These are phyloP conservation scores for Patiria miniata DNA, from an alignment of 35 echinoderm and acorn worm genomes.

Conservation along the genomic window DNA sequence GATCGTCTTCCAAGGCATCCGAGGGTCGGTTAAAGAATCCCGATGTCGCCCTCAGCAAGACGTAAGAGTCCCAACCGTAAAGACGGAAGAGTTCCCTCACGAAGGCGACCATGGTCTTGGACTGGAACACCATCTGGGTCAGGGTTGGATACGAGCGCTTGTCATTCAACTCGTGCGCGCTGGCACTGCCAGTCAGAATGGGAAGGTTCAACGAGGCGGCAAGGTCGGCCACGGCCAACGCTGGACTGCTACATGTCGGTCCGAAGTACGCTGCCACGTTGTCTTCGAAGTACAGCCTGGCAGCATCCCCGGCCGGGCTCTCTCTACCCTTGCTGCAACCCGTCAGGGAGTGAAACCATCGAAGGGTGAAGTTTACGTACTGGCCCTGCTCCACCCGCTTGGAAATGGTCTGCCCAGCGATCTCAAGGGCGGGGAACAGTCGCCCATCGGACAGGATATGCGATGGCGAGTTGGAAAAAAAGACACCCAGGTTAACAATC, in stretches of 20 bases:
- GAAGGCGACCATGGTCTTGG: slow-evolving; percentile 27
- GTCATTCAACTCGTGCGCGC: slow-evolving; percentile 31
- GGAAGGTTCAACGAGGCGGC: slow-evolving; percentile 60
- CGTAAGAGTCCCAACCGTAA: slow-evolving; percentile 46
- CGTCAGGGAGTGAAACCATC: background rate
- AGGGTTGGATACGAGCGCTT: slow-evolving; percentile 50
- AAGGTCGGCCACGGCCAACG: slow-evolving; percentile 44
- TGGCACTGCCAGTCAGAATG: slow-evolving; percentile 49
- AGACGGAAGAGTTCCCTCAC: slow-evolving; percentile 37
- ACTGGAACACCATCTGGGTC: slow-evolving; percentile 39
- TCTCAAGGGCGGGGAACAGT: slow-evolving; percentile 51
- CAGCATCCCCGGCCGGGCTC: slow-evolving; percentile 45
- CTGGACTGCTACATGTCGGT: slow-evolving; percentile 43
- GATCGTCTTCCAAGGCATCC: no score
- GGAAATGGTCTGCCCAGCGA: slow-evolving; percentile 41
- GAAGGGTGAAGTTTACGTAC: slow-evolving; percentile 36
- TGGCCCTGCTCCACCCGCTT: background rate
- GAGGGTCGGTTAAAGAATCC: no score
- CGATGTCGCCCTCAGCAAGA: slow-evolving; percentile 14
- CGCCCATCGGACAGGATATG: background rate
- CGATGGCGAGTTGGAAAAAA: no score
- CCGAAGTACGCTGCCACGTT: slow-evolving; percentile 70
- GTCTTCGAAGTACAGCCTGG: slow-evolving; percentile 49
- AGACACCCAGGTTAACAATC: no score
- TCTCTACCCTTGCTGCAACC: background rate